Evolutionary conservation across 1,140 invertebrate species (phyloP).

Genomic region (Pachypeltis micranthus): DNA sequence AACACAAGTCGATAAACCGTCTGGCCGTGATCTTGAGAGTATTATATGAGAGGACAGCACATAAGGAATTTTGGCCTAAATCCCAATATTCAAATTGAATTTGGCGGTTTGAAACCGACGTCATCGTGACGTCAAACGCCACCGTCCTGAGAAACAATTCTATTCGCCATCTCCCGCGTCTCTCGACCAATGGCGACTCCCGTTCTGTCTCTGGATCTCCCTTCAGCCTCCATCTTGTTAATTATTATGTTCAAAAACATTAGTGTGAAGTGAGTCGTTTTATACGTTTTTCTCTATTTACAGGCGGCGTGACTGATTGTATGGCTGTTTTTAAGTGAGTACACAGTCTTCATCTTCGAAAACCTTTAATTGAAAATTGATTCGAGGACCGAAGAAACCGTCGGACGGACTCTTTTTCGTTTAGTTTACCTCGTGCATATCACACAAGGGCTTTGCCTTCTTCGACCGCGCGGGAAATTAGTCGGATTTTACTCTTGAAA

Average conservation of each 20-base stretch:
- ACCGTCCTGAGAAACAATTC: background rate
- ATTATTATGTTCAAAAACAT: slow-evolving; percentile 27
- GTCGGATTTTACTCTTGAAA: background rate
- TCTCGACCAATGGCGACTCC: background rate
- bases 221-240: slow-evolving; percentile 26
- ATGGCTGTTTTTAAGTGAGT: slow-evolving; percentile 21
- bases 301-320: slow-evolving; percentile 13
- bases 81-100: too few species aligned
- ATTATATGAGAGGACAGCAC: too few species aligned
- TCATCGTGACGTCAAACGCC: background rate
- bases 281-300: slow-evolving; percentile 20
- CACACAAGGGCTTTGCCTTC: background rate
- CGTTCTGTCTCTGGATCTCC: background rate
- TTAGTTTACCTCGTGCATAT: slow-evolving; percentile 19
- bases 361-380: background rate
- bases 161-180: background rate
- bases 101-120: too few species aligned
- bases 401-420: background rate
- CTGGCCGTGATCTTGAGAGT: too few species aligned
- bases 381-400: background rate
- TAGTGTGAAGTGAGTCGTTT: slow-evolving; percentile 20
- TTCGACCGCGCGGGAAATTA: slow-evolving; percentile 27
- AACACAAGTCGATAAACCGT: too few species aligned
- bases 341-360: background rate
- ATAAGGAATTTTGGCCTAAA: too few species aligned